Conservation (phyloP, 2,888 invertebrate species). For the Pasiphila rectangulata region DNA sequence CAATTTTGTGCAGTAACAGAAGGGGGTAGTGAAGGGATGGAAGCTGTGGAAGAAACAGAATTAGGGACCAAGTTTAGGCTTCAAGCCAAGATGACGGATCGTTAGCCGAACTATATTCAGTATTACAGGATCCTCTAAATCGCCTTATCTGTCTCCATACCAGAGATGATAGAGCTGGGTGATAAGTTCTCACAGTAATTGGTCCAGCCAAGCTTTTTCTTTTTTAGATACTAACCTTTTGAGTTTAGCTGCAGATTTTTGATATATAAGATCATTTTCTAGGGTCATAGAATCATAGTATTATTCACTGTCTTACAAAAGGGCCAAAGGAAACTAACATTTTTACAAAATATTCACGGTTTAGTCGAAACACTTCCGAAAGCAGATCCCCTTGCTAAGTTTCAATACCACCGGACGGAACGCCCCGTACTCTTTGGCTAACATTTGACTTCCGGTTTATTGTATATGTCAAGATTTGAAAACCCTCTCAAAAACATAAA, state of each 20-base stretch:
- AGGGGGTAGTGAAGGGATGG: neutral
- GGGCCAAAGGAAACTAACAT: no score
- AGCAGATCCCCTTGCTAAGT: no score
- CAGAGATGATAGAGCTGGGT: constrained; percentile 9
- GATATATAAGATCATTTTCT: constrained; percentile 4
- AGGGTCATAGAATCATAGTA: constrained; percentile 2
- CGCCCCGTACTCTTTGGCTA: no score
- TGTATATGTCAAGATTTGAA: no score
- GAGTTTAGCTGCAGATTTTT: constrained; percentile 5
- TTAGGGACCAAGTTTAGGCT: constrained; percentile 8
- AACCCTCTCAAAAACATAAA: no score
- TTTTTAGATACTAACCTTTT: constrained; percentile 1
- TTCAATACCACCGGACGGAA: no score
- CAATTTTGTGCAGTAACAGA: neutral
- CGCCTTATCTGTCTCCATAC: constrained; percentile 19
- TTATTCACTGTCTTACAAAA: no score
- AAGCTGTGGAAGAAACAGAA: constrained; percentile 1
- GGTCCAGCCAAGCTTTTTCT: constrained; percentile 16
- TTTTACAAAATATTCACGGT: no score
- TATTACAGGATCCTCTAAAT: constrained; percentile 10
- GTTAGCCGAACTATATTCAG: neutral
- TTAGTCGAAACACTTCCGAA: no score
- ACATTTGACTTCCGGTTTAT: no score
- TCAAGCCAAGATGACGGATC: constrained; percentile 11
- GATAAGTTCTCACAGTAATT: constrained; percentile 17